These are phyloP conservation scores for Phalacrocorax carbo DNA, from an alignment of 2,113 vertebrate species.

Conservation along the genomic window DNA sequence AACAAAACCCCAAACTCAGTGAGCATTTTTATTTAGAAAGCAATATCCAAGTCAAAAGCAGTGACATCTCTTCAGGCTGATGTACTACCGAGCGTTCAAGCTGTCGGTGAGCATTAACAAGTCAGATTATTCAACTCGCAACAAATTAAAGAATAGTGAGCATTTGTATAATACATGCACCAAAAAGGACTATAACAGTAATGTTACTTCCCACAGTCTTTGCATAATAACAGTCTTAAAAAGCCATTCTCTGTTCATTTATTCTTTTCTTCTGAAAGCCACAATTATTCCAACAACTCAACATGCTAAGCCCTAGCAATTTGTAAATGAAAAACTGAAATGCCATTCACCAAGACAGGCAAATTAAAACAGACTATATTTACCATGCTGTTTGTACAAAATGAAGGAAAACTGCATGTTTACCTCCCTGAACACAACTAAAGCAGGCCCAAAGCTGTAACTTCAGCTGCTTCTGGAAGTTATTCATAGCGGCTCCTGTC, in stretches of 20 bases:
- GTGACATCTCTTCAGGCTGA: neutral
- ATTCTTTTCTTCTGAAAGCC: conserved; percentile 17
- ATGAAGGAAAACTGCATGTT: neutral
- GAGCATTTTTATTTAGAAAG: neutral
- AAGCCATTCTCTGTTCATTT: neutral
- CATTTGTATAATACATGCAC: neutral
- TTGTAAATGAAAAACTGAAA: conserved; percentile 13
- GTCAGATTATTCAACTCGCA: conserved; percentile 22
- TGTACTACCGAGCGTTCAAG: neutral
- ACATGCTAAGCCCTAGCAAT: neutral
- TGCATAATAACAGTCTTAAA: neutral
- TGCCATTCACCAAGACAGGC: neutral
- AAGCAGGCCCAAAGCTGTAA: neutral
- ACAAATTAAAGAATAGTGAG: neutral
- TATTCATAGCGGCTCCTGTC: neutral
- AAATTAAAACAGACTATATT: conserved; percentile 48
- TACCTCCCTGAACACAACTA: neutral
- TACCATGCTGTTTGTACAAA: neutral
- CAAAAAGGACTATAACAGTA: neutral
- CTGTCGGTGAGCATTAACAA: neutral
- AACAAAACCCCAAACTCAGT: neutral
- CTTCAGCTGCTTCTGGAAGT: neutral
- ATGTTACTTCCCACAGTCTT: conserved; percentile 21
- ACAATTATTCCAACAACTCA: conserved; percentile 29
- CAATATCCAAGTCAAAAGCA: neutral